Conservation (phyloP, 2,113 vertebrate species). For the Dunckerocampus dactyliophorus region DNA sequence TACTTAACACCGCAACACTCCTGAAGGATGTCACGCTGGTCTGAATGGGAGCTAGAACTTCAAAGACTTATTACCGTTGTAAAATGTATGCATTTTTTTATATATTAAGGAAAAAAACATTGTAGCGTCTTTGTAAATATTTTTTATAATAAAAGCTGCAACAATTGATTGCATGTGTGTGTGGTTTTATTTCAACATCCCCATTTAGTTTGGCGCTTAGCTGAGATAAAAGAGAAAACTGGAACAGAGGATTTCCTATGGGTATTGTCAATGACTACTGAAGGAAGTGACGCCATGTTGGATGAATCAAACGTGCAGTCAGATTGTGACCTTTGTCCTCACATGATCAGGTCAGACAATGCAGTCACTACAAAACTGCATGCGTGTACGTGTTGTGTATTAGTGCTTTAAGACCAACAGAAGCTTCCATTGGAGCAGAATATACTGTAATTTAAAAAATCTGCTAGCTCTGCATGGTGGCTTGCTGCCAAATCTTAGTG, state of each 20-base stretch:
- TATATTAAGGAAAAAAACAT: conserved; percentile 72
- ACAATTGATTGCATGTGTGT: conserved; percentile 49
- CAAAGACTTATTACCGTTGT: conserved; percentile 74
- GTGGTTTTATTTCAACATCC: neutral
- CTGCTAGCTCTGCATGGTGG: conserved; percentile 15
- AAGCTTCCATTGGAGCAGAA: no score
- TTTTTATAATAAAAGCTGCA: conserved; percentile 79
- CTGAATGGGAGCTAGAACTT: conserved; percentile 72
- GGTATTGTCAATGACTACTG: neutral
- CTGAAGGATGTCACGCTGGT: conserved; percentile 73
- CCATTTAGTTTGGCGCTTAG: neutral
- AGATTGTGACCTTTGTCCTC: conserved; percentile 31
- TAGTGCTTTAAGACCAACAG: no score
- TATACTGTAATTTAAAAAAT: neutral
- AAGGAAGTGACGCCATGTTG: neutral
- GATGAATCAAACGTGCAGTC: neutral
- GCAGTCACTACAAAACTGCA: no score
- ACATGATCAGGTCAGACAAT: neutral
- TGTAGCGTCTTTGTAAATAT: conserved; percentile 80
- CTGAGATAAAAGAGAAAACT: neutral
- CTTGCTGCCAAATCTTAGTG: conserved; percentile 14
- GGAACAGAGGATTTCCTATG: no score
- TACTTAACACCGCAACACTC: conserved; percentile 64
- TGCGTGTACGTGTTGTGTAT: no score
- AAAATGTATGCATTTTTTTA: conserved; percentile 79